Conservation (phyloP, 2,797 vertebrate species). For the Oceanodroma leucorhoa region DNA sequence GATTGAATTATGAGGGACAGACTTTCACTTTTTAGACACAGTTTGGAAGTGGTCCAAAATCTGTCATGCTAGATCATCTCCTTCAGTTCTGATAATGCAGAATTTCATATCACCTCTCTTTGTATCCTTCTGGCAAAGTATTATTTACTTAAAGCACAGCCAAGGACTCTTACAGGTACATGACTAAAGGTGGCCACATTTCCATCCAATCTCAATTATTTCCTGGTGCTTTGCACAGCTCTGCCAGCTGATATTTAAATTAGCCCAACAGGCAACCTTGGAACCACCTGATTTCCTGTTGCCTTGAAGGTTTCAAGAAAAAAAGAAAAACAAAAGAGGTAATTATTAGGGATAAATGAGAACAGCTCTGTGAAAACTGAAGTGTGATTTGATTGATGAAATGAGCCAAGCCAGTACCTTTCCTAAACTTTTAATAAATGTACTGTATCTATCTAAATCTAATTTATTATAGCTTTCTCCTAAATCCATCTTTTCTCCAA, state of each 20-base stretch:
- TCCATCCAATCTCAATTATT: constrained; percentile 1
- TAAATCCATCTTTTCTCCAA: not conserved
- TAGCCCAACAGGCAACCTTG: not conserved
- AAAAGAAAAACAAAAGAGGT: not conserved
- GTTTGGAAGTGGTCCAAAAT: not conserved
- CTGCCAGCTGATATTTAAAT: not conserved
- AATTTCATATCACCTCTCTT: not conserved
- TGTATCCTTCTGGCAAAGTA: not conserved
- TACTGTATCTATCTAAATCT: not conserved
- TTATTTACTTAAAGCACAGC: not conserved
- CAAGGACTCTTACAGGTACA: not conserved
- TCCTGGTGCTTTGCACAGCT: not conserved
- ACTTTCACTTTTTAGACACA: not conserved
- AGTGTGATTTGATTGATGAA: not conserved
- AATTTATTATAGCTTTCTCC: not conserved
- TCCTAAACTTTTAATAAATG: not conserved
- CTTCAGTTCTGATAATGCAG: not conserved
- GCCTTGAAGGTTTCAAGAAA: not conserved
- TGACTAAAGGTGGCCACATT: not conserved
- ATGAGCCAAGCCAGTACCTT: not conserved
- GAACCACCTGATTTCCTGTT: not conserved
- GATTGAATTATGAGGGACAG: not conserved
- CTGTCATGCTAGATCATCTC: not conserved
- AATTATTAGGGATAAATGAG: not conserved
- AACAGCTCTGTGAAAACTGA: not conserved